These are phyloP conservation scores for Lutjanus argentimaculatus DNA, from an alignment of 2,797 vertebrate genomes.

Conservation along the genomic window DNA sequence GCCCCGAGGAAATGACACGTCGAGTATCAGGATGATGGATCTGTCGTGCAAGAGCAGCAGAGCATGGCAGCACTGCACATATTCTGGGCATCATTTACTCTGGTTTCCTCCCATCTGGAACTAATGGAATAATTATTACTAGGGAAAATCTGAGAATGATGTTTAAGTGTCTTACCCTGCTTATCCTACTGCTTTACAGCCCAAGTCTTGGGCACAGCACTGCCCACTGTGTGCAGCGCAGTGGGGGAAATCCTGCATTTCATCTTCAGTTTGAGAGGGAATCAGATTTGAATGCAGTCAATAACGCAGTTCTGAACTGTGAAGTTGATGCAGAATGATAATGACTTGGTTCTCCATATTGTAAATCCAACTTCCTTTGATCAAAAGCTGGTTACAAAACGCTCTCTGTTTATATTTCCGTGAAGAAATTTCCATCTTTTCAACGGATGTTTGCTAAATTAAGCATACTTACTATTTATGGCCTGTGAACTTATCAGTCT, in stretches of 20 bases:
- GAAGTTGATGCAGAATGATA: conserved; percentile 51
- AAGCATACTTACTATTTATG: conserved; percentile 11
- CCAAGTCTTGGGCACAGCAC: conserved; percentile 1
- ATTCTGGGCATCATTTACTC: conserved; percentile 57
- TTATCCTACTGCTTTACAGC: conserved; percentile 13
- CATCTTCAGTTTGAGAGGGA: conserved; percentile 37
- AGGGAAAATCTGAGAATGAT: conserved; percentile 43
- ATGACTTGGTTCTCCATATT: conserved; percentile 49
- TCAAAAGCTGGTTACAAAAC: conserved; percentile 15
- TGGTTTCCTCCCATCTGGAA: conserved; percentile 55
- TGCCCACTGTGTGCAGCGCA: conserved; percentile 32
- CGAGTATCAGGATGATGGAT: conserved; percentile 72
- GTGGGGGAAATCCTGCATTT: conserved; percentile 25
- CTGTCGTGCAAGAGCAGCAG: conserved; percentile 61
- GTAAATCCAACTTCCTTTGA: conserved; percentile 33
- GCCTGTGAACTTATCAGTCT: not conserved
- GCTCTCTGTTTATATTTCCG: conserved; percentile 2
- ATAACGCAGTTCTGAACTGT: conserved; percentile 42
- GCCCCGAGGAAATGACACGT: conserved; percentile 75
- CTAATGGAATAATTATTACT: conserved; percentile 67
- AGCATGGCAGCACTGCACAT: conserved; percentile 61
- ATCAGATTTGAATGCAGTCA: conserved; percentile 44
- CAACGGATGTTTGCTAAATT: conserved; percentile 23
- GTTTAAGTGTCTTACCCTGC: conserved; percentile 19
- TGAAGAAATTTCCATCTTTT: conserved; percentile 17